These are phyloP conservation scores for Bruchidius siliquastri DNA, from an alignment of 2,888 invertebrate genomes.

Conservation along the genomic window DNA sequence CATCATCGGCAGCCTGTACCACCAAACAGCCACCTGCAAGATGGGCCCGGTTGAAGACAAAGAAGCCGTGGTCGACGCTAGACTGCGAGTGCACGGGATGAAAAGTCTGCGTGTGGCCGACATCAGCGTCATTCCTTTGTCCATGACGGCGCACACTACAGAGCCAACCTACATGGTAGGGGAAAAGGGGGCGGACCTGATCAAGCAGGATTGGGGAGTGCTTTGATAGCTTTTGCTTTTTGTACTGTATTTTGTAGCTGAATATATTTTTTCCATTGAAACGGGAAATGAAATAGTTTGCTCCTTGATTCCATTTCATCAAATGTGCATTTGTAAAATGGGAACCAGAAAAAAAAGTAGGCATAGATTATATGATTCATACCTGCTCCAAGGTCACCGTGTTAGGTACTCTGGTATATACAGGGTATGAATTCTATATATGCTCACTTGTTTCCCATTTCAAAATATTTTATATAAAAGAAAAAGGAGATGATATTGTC, in stretches of 20 bases:
- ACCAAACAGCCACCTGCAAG: constrained; percentile 53
- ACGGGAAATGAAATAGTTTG: too few species aligned
- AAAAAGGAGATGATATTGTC: too few species aligned
- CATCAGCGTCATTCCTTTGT: constrained; percentile 53
- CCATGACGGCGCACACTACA: constrained; percentile 51
- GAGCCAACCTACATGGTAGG: constrained; percentile 54
- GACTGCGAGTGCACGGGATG: constrained; percentile 51
- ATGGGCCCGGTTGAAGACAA: constrained; percentile 53
- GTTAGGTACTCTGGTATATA: too few species aligned
- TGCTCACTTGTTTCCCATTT: too few species aligned
- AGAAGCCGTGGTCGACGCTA: constrained; percentile 53
- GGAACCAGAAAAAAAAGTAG: too few species aligned
- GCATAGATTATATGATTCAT: too few species aligned
- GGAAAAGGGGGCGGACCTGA: constrained; percentile 53
- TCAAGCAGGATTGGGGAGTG: constrained; percentile 35
- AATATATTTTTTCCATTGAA: constrained; percentile 19
- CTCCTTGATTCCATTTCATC: too few species aligned
- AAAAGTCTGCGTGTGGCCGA: constrained; percentile 51
- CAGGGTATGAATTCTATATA: too few species aligned
- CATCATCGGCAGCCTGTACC: constrained; percentile 48
- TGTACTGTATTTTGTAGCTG: constrained; percentile 67
- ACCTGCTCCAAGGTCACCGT: too few species aligned
- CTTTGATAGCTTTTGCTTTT: not conserved
- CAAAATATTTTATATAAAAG: too few species aligned
- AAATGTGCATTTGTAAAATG: too few species aligned